Evolutionary conservation across 2,113 vertebrate species (phyloP).

Genomic region (Plotosus lineatus): DNA sequence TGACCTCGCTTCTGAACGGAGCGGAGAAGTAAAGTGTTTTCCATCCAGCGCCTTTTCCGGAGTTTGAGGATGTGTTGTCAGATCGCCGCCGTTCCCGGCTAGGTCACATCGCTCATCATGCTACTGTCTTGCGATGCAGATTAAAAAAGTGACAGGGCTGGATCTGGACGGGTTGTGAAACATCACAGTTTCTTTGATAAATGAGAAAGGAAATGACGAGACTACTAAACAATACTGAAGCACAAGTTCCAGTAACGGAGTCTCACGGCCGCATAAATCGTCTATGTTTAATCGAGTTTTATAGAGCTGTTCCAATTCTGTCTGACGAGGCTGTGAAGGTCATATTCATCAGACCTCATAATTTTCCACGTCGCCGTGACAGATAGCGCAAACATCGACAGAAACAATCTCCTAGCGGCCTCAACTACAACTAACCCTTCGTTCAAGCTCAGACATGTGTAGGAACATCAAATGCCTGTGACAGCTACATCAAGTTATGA

Average conservation of each 20-base stretch:
- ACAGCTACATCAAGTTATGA: constrained; percentile 3
- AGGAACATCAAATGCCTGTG: background rate
- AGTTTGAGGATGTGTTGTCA: constrained; percentile 86
- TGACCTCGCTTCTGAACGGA: constrained; percentile 82
- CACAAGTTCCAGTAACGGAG: background rate
- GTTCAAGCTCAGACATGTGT: background rate
- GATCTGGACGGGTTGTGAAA: background rate
- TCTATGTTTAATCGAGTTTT: constrained; percentile 12
- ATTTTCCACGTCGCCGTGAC: background rate
- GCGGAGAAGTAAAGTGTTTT: background rate
- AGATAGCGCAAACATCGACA: constrained; percentile 2
- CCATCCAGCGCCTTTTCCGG: constrained; percentile 23
- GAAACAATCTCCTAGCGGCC: background rate
- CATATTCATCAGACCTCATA: constrained; percentile 18
- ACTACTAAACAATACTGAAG: background rate
- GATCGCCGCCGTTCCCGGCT: constrained; percentile 91
- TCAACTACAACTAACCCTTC: constrained; percentile 1
- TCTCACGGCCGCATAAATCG: background rate
- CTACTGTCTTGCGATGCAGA: constrained; percentile 21
- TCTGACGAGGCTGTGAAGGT: constrained; percentile 19
- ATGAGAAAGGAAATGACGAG: constrained; percentile 13
- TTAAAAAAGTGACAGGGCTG: background rate
- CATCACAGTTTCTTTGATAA: constrained; percentile 4
- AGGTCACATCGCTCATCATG: constrained; percentile 90
- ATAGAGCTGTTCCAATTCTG: constrained; percentile 6